Conservation (phyloP, 2,888 invertebrate species). For the Pycnomerus fuliginosus region DNA sequence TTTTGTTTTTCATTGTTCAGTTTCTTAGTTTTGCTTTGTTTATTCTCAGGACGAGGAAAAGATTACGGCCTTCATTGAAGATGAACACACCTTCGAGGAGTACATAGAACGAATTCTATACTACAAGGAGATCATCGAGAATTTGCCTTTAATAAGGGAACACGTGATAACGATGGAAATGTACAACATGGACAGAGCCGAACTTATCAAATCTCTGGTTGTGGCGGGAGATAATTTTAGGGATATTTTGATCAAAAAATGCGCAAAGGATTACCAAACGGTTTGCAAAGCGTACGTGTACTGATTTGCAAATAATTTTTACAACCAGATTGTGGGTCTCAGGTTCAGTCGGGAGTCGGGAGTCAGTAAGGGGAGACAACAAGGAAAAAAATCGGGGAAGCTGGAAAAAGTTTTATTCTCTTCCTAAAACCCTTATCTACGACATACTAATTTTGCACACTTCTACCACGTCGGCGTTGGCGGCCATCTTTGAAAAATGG, state of each 20-base stretch:
- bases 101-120: constrained; percentile 62
- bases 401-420: too few species aligned
- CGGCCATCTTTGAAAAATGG: too few species aligned
- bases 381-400: too few species aligned
- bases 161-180: constrained; percentile 76
- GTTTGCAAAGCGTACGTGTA: constrained; percentile 69
- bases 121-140: constrained; percentile 63
- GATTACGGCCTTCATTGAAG: constrained; percentile 67
- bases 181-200: constrained; percentile 81
- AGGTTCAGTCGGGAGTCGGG: too few species aligned
- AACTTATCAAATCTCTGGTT: constrained; percentile 72
- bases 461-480: too few species aligned
- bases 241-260: constrained; percentile 67
- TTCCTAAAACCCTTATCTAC: too few species aligned
- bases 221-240: constrained; percentile 67
- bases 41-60: constrained; percentile 58
- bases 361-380: too few species aligned
- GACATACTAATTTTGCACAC: too few species aligned
- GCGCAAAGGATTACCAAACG: constrained; percentile 78
- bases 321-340: too few species aligned
- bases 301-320: constrained; percentile 1
- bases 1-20: too few species aligned
- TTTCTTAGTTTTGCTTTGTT: background rate
- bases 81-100: constrained; percentile 65
- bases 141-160: constrained; percentile 61